Base-by-base conservation (phyloP, 1,140 invertebrate genomes). In the Reticulitermes speratus region DNA sequence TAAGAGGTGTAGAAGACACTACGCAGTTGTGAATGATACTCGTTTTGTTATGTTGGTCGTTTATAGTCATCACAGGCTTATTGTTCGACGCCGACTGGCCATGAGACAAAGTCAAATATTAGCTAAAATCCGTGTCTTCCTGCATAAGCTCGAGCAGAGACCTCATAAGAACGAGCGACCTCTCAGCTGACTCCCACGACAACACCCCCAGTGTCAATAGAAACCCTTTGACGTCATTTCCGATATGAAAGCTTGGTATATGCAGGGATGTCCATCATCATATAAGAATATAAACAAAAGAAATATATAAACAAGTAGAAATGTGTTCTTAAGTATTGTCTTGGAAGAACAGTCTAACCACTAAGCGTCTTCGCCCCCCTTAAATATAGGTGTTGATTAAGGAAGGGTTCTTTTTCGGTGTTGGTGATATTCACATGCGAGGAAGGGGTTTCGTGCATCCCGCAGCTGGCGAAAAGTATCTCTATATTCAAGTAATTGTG, bases 121-220 rank as follows among this genome's bases (percentile, higher is more conserved):
- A 75, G 65, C 65, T 75, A 75, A 75, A 75, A 30, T 75, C 65
- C 65, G 65, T 75, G 65, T 75, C 7, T 75, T 75, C 65, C 65
- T 75, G 65, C 65, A 75, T 75, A 16, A 75, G 65, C 65, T 30
- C 65, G 25, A 75, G n/a, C 65, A 30, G 65, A 30, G 65, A 75
- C 65, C 65, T 19, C 65, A 75, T 30, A 75, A 16, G 25, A 75
- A 75, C 59, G 59, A 65, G 59, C 59, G 59, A 65, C 59, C 59
- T 65, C 65, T 75, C 65, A 30, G 65, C 65, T 25, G 65, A 75
- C 25, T 75, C 65, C 65, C 65, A 75, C 65, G 65, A 30, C n/a
- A 75, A 75, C 65, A 75, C 65, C 65, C 65, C 65, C 65, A 75
- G n/a, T 75, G 65, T 75, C 65, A 75, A 75, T 75, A 75, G 65